Evolutionary conservation across 2,888 invertebrate species (phyloP).

Genomic region (Eupithecia tripunctaria): DNA sequence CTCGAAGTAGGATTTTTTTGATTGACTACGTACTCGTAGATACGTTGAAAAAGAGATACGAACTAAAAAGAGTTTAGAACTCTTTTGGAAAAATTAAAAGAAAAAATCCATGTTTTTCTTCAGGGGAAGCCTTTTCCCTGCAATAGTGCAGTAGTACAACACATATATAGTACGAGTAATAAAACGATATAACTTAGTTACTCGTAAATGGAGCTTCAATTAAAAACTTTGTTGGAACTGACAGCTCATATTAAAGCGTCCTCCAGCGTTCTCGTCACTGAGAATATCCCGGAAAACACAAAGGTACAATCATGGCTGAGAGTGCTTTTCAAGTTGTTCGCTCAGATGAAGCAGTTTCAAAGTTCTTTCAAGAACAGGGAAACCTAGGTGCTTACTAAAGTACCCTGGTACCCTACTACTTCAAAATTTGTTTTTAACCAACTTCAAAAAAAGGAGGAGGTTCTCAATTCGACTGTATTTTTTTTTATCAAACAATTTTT

Average conservation of each 20-base stretch:
- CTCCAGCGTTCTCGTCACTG: not conserved
- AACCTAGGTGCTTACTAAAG: not conserved
- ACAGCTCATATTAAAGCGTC: not conserved
- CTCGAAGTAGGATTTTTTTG: no score
- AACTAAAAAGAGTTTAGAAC: not conserved
- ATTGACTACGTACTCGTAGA: no score
- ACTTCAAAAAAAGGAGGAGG: no score
- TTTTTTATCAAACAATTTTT: no score
- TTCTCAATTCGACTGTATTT: no score
- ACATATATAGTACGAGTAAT: no score
- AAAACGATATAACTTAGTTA: no score
- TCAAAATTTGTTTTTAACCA: not conserved
- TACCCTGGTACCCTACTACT: not conserved
- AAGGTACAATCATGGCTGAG: conserved; percentile 6
- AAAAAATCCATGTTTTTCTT: no score
- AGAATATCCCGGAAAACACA: not conserved
- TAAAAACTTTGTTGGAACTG: not conserved
- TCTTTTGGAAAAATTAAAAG: not conserved
- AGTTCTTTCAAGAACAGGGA: not conserved
- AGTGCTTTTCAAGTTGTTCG: conserved; percentile 2
- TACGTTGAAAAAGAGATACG: not conserved
- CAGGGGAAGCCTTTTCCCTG: no score
- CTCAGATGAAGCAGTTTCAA: not conserved
- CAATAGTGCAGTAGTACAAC: no score
- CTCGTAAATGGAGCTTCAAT: not conserved